These are phyloP conservation scores for Herpetotheres cachinnans DNA, from an alignment of 2,113 vertebrate genomes.

Conservation along the genomic window DNA sequence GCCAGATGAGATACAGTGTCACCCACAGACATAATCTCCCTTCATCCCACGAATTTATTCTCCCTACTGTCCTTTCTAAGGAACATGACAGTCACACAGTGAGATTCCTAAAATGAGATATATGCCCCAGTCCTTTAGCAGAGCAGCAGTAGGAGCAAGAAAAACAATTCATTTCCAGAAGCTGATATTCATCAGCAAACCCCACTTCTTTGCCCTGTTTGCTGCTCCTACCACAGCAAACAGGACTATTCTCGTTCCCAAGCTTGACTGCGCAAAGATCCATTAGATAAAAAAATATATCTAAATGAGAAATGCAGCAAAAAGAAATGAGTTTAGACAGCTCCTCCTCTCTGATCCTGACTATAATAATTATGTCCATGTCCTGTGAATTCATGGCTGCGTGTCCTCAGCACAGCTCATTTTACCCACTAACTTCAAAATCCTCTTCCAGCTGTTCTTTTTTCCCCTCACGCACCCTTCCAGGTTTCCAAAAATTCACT, in stretches of 20 bases:
- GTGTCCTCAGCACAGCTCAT: neutral
- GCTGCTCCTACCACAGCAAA: neutral
- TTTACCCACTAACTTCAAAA: neutral
- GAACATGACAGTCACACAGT: neutral
- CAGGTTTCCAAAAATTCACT: neutral
- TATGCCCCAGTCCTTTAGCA: neutral
- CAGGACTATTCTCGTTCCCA: neutral
- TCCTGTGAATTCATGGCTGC: neutral
- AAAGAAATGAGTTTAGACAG: conserved; percentile 23
- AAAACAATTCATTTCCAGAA: neutral
- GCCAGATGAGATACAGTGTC: neutral
- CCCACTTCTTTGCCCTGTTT: neutral
- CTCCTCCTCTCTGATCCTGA: conserved; percentile 27
- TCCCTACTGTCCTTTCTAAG: neutral
- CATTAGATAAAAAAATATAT: conserved; percentile 23
- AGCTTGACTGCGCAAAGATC: neutral
- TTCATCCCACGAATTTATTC: neutral
- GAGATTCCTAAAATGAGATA: conserved; percentile 5
- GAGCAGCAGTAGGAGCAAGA: conserved; percentile 11
- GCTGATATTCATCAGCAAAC: conserved; percentile 7
- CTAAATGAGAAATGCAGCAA: conserved; percentile 49
- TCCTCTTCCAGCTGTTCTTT: neutral
- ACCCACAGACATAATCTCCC: neutral
- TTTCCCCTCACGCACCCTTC: neutral
- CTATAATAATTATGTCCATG: neutral